These are phyloP conservation scores for Brachyalestes nurse DNA, from an alignment of 2,797 vertebrate species.

Conservation along the genomic window DNA sequence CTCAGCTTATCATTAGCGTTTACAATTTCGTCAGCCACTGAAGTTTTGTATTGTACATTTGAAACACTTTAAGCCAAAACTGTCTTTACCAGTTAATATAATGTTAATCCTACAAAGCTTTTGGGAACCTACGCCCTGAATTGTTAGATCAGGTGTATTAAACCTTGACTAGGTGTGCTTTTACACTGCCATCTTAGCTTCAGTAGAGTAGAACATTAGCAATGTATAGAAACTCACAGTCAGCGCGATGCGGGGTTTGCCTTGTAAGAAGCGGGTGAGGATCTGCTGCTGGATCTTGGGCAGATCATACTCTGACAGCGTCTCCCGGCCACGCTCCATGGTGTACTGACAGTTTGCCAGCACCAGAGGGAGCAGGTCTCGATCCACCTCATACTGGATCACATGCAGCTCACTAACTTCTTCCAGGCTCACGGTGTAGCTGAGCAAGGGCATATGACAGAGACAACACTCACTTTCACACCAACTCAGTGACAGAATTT, in stretches of 20 bases:
- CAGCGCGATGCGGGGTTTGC: constrained; percentile 86
- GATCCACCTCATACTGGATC: constrained; percentile 87
- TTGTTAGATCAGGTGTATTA: too few relatives aligned
- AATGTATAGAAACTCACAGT: constrained; percentile 74
- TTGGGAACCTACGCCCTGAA: too few relatives aligned
- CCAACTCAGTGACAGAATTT: background rate
- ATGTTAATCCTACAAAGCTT: too few relatives aligned
- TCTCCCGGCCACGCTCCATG: constrained; percentile 85
- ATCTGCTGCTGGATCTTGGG: constrained; percentile 91
- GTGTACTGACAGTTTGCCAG: constrained; percentile 93
- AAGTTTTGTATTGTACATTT: too few relatives aligned
- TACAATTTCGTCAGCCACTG: too few relatives aligned
- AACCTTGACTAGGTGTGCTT: too few relatives aligned
- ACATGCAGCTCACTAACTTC: constrained; percentile 90
- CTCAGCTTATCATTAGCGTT: too few relatives aligned
- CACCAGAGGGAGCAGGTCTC: constrained; percentile 87
- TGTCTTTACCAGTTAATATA: too few relatives aligned
- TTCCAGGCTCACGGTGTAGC: constrained; percentile 85
- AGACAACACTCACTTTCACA: background rate
- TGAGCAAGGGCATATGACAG: constrained; percentile 57
- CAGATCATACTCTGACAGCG: constrained; percentile 86
- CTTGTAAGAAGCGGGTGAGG: constrained; percentile 84
- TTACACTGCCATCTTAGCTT: too few relatives aligned
- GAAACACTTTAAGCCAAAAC: too few relatives aligned
- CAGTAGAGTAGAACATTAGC: too few relatives aligned